Base-by-base conservation (phyloP, 2,888 invertebrate species). In the Melolontha melolontha region DNA sequence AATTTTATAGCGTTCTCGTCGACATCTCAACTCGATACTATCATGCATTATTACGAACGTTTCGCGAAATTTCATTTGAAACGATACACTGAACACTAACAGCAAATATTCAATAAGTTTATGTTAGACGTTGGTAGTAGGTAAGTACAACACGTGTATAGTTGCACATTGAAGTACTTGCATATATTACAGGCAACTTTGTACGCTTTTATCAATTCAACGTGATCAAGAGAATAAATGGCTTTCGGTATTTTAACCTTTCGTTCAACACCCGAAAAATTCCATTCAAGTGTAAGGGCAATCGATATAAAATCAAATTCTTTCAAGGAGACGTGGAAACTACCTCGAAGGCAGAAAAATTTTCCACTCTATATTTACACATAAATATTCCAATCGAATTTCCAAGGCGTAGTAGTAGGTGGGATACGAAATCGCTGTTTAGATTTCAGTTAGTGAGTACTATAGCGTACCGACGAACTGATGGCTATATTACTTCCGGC, bases 361-460 rank as follows among this genome's bases (percentile, higher is more conserved):
- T 75, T 75, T 74, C 76, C 72, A 72, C 50, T 62, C 72, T 67
- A 71, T 77, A 75, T 77, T 77, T 78, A 73, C 77, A 74, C 76
- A 76, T 77, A 77, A 78, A 77, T 77, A 77, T 77, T 76, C 74
- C 76, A 77, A 78, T 78, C 72, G 77, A 78, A 77, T 77, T 77
- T 76, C 73, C 72, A 62, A 14, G 67, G 64, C 66, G 49, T 12
- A 41, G 68, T 62, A 22, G 29, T 47, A 47, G 59, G 59, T 44
- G 39, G 64, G 69, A 73, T 70, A 68, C 63, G 67, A 75, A 76
- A 75, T 76, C 74, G 70, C 74, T 77, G 75, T 76, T 77, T 75
- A 71, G 74, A 75, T 75, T 77, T 73, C 72, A 74, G 75, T 75
- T 75, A 74, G 72, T 68, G 70, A 74, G 72, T 70, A 70, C 66